Evolutionary conservation across 2,888 invertebrate species (phyloP), one percentile per base, ranked within the genome.

Genomic region (Drosophila diplacantha): DNA sequence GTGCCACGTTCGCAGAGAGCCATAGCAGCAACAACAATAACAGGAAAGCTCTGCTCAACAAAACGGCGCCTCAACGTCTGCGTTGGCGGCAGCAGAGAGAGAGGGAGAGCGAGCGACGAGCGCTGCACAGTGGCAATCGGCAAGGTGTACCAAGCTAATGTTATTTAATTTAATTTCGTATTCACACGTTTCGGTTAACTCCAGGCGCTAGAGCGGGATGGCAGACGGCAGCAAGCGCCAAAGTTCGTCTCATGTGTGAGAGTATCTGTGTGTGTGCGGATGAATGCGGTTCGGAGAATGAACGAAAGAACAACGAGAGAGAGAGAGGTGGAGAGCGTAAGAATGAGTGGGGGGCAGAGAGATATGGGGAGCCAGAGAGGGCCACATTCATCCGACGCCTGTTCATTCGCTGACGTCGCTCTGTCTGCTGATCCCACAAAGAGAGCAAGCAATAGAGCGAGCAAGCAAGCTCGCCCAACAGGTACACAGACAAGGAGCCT

Each of bases 161-260:
- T 83, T 80, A 82, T 83, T 80, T 80, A 74, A 82, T 82, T 83
- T 82, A 77, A 82, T 80, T 82, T 82, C 62, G 81, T 77, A 77
- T 80, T 80, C 84, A 84, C 82, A 81, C 80, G 71, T 83, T 79
- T 67, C 41, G 62, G 55, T 43, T 39, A 35, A 44, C 35, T 14
- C 16, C 65, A 46, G 18, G 58, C 29, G 65, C 18, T 58, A 41
- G 66, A 67, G 31, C 41, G 39, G 29, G 46, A 58, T 41, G 43
- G 26, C 32, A 22, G 18, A 47, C 29, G 12, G 52, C 52, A 26
- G 62, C 51, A 26, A 63, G 59, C 59, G 58, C 58, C 63, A 63
- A 50, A 61, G 55, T 44, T 31, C 24, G 38, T 44, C 38, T 14
- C 8, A 35, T 31, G 20, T 20, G 18, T 38, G 20, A 7, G 18